Base-by-base conservation (phyloP, 2,888 invertebrate genomes). In the Octonoba sinensis region DNA sequence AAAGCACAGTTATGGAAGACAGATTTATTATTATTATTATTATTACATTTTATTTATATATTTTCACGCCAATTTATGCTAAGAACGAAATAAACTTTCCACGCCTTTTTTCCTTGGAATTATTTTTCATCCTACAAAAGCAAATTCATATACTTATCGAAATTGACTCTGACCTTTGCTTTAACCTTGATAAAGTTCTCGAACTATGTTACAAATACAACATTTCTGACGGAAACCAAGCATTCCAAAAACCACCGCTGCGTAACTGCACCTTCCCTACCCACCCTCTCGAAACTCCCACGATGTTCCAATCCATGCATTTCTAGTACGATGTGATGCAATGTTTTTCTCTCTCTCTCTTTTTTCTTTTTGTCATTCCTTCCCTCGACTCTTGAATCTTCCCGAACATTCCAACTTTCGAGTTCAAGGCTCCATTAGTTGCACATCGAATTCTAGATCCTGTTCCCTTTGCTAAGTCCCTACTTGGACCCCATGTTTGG, bases 341-440 rank as follows among this genome's bases (percentile, higher is more conserved):
- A n/a, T 54, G 54, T 54, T 20, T 3, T 16, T 54, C 54, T 54
- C 54, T 54, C 54, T 54, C 1, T 54, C 54, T 54, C n/a, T 54
- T 18, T 51, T 18, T 51, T 18, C 8, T 36, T 36, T 36, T 36
- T 54, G n/a, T 54, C 54, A 18, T 20, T 54, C 54, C 15, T 18
- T 54, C 54, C 18, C 54, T 54, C 54, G 18, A 18, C 54, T 54
- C n/a, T 20, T 8, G 18, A 36, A 36, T 36, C 27, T 18, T 56
- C 54, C 36, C 18, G 57, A 71, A 71, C 71, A 51, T 72, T 78
- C 72, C 70, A 60, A 51, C 56, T 46, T 64, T 44, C 57, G 79
- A 79, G 79, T 79, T 79, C 79, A 79, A 79, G 79, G 79, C 73
- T 79, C 72, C 62, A 73, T 79, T 73, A 77, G 78, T 47, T 57